These are phyloP conservation scores for Brenthis daphne DNA, from an alignment of 2,888 invertebrate genomes.

Conservation along the genomic window DNA sequence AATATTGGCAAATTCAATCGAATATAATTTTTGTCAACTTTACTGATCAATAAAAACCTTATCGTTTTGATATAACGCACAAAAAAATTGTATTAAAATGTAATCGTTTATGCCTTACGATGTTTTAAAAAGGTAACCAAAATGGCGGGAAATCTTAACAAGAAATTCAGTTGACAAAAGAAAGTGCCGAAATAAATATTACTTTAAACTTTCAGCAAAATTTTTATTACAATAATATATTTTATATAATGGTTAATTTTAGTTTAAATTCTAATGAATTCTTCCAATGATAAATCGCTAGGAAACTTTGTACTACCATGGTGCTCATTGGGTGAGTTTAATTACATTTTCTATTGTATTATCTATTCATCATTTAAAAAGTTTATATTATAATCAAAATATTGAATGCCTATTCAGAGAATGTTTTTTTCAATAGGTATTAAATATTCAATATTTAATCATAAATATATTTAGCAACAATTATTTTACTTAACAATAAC, in stretches of 20 bases:
- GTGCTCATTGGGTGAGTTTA: conserved; percentile 59
- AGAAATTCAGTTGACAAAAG: background rate
- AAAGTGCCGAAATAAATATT: background rate
- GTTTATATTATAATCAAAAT: no score
- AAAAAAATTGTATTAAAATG: no score
- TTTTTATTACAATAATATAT: background rate
- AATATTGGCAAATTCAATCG: no score
- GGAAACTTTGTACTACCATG: conserved; percentile 61
- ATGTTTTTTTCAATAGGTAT: no score
- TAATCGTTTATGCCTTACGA: background rate
- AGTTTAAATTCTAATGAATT: background rate
- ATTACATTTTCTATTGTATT: background rate
- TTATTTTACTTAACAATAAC: conserved; percentile 5
- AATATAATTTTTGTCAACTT: no score
- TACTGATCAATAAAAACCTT: no score
- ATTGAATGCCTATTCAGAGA: no score
- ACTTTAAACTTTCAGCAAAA: no score
- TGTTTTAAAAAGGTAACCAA: background rate
- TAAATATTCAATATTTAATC: no score
- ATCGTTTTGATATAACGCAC: no score
- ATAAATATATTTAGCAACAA: background rate
- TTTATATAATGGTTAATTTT: background rate
- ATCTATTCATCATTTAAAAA: background rate
- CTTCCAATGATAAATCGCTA: conserved; percentile 52
- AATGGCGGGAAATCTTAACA: background rate